Evolutionary conservation across 1,140 invertebrate species (phyloP), one percentile per base, ranked within the genome.

Genomic region (Bombus turneri): DNA sequence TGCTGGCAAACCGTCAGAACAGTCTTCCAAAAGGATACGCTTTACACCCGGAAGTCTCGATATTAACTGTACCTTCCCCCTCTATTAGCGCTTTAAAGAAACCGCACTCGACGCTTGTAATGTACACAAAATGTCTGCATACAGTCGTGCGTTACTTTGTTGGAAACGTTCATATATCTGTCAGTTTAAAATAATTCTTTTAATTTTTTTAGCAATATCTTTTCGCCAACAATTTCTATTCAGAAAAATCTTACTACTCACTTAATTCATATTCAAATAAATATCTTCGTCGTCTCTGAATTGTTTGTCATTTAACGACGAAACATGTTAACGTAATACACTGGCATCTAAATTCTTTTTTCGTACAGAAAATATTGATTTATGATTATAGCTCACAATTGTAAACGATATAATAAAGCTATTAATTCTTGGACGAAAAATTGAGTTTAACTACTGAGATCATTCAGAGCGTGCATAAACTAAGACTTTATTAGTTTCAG

Each of bases 11-110:
- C 22, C 6, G 53, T 39, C 75, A 53, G 34, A 37, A 18, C 34
- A 34, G 31, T 57, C 22, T 41, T 39, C 34, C 25, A 77, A 39
- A 77, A 62, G 75, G 13, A n/a, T 28, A 62, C 75, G 25, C 12
- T 28, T 39, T 59, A 6, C 53, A 76, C 34, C 34, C 74, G 74
- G 53, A 77, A 77, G 34, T 57, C 73, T 77, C 75, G 34, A 37
- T 77, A 62, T 77, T 77, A 75, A 75, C 47, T 75, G 31, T 57
- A 77, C 28, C 25, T 59, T 39, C 25, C 25, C 28, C 34, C 31
- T 41, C 34, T 59, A n/a, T 62, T 39, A 59, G n/a, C 37, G 12
- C 34, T n/a, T 57, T 37, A 3, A 47, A 57, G 47, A 53, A 53
- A 53, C 47, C 47, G 6, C 18, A 53, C 18, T 53, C 47, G 18